Evolutionary conservation across 2,113 vertebrate genomes (phyloP).

Genomic region (Datnioides undecimradiatus): DNA sequence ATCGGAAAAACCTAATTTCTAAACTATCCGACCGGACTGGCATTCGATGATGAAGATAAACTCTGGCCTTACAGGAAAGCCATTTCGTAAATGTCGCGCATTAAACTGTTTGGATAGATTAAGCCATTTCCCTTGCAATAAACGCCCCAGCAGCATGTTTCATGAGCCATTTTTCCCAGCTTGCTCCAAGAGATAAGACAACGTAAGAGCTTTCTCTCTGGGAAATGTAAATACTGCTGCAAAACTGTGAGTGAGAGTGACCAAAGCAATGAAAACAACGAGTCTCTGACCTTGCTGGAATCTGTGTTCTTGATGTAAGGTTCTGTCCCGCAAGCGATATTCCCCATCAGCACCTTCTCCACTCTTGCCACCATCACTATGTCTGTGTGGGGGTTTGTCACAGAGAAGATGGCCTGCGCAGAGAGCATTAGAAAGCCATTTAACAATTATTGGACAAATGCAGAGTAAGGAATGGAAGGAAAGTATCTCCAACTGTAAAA

Average conservation of each 20-base stretch:
- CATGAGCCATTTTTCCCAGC: background rate
- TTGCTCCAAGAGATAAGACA: constrained; percentile 16
- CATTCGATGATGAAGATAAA: constrained; percentile 62
- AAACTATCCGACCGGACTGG: constrained; percentile 46
- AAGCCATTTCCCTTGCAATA: constrained; percentile 33
- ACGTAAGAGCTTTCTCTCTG: background rate
- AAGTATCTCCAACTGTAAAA: background rate
- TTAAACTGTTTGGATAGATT: constrained; percentile 36
- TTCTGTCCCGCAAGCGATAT: constrained; percentile 91
- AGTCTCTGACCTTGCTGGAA: constrained; percentile 91
- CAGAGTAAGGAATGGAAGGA: background rate
- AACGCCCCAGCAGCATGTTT: constrained; percentile 14
- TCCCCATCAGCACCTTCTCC: constrained; percentile 97
- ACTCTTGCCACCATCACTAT: constrained; percentile 95
- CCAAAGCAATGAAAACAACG: background rate
- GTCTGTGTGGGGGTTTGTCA: constrained; percentile 94
- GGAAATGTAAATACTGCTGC: background rate
- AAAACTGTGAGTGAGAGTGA: background rate
- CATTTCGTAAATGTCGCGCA: constrained; percentile 36
- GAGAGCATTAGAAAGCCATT: constrained; percentile 14
- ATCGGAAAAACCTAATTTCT: constrained; percentile 56
- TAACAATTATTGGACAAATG: background rate
- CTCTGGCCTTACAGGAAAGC: constrained; percentile 46
- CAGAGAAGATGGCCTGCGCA: constrained; percentile 92
- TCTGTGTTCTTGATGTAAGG: constrained; percentile 98